These are phyloP conservation scores for Ibidorhyncha struthersii DNA, from an alignment of 2,113 vertebrate species.

Conservation along the genomic window DNA sequence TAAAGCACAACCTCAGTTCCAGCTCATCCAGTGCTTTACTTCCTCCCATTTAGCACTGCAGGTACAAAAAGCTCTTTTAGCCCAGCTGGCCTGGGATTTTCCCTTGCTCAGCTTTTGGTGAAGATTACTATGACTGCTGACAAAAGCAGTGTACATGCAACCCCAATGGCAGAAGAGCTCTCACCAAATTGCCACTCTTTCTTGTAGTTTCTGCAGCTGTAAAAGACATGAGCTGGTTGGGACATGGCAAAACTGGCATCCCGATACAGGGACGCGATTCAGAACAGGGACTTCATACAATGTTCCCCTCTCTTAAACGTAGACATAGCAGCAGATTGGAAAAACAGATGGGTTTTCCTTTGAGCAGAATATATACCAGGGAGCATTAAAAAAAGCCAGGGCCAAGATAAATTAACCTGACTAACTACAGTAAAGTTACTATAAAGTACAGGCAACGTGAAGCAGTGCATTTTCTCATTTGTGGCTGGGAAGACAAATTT, in stretches of 20 bases:
- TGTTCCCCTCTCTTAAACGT: background rate
- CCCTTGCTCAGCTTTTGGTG: background rate
- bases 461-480: background rate
- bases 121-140: background rate
- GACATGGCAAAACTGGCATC: background rate
- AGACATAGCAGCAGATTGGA: background rate
- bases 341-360: background rate
- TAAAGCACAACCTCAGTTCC: background rate
- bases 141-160: conserved; percentile 2
- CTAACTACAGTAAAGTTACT: background rate
- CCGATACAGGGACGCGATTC: background rate
- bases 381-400: background rate
- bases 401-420: background rate
- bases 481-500: background rate
- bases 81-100: background rate
- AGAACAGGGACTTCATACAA: background rate
- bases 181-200: conserved; percentile 34
- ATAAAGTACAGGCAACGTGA: background rate
- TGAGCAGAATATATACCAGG: background rate
- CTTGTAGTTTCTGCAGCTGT: background rate
- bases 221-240: background rate
- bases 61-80: background rate
- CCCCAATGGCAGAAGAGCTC: background rate
- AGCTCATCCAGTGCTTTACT: background rate
- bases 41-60: background rate